Conservation (phyloP, 2,888 invertebrate species). For the Camponotus fellah region DNA sequence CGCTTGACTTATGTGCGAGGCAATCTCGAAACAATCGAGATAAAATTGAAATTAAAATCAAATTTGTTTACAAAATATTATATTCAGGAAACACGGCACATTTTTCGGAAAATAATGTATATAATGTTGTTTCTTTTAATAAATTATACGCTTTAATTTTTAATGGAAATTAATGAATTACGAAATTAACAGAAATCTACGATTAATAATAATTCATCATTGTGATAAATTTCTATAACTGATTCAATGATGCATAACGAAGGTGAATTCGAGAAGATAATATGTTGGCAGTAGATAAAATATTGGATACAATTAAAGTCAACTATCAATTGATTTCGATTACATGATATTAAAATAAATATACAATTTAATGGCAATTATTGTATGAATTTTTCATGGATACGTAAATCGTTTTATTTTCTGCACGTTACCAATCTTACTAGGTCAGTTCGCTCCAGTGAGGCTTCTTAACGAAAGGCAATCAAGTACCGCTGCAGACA, state of each 20-base stretch:
- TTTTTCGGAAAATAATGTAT: not conserved
- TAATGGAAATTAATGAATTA: not conserved
- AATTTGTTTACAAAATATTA: not conserved
- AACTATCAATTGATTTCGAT: not conserved
- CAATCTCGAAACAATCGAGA: not conserved
- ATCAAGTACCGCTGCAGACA: constrained; percentile 70
- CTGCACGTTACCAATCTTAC: constrained; percentile 44
- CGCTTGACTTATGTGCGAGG: not conserved
- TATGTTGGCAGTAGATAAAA: not conserved
- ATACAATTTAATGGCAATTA: not conserved
- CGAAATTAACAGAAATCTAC: not conserved
- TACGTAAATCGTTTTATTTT: constrained; percentile 16
- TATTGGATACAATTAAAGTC: not conserved
- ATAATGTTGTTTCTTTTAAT: not conserved
- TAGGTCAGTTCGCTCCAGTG: constrained; percentile 48
- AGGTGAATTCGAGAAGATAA: not conserved
- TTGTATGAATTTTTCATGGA: not conserved
- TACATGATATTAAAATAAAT: not conserved
- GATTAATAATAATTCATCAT: not conserved
- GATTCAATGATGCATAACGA: not conserved
- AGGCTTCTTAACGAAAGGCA: constrained; percentile 67
- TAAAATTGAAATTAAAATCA: not conserved
- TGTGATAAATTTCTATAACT: not conserved
- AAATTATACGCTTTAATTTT: not conserved
- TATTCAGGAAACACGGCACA: not conserved